Conservation (phyloP, 2,113 vertebrate species). For the Acrocephalus kingi region DNA sequence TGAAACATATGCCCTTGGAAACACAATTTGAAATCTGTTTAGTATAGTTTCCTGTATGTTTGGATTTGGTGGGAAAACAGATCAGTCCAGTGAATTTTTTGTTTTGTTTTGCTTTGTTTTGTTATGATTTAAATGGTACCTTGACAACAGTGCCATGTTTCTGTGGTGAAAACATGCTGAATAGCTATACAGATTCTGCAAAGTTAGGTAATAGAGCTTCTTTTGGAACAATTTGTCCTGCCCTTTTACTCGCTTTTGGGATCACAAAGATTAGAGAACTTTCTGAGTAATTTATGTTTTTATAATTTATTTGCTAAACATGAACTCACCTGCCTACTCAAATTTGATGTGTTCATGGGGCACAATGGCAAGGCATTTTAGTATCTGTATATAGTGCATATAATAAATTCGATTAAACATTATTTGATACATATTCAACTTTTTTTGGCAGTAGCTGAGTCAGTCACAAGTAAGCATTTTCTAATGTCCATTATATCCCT, state of each 20-base stretch:
- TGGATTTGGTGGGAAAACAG: conserved; percentile 43
- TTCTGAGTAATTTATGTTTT: conserved; percentile 69
- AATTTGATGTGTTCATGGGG: conserved; percentile 72
- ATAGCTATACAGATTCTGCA: conserved; percentile 43
- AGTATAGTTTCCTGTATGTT: conserved; percentile 65
- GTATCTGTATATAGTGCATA: conserved; percentile 87
- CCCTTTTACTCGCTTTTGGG: conserved; percentile 44
- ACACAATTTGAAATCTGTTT: conserved; percentile 41
- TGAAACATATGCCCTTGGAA: conserved; percentile 60
- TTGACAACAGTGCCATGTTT: conserved; percentile 69
- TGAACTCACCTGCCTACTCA: conserved; percentile 73
- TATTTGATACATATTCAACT: conserved; percentile 87
- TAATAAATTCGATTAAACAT: conserved; percentile 86
- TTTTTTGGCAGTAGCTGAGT: conserved; percentile 83
- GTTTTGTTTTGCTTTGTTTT: conserved; percentile 4
- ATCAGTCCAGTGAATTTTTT: conserved; percentile 15
- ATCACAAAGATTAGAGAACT: conserved; percentile 57
- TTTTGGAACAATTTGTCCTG: conserved; percentile 59
- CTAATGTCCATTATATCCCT: conserved; percentile 81
- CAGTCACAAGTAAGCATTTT: conserved; percentile 80
- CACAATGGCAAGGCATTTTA: conserved; percentile 79
- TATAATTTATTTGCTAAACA: conserved; percentile 79
- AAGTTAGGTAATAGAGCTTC: conserved; percentile 60
- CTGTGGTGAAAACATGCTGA: conserved; percentile 57
- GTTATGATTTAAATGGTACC: conserved; percentile 53